Evolutionary conservation across 2,113 vertebrate species (phyloP).

Genomic region (Chionomys nivalis): DNA sequence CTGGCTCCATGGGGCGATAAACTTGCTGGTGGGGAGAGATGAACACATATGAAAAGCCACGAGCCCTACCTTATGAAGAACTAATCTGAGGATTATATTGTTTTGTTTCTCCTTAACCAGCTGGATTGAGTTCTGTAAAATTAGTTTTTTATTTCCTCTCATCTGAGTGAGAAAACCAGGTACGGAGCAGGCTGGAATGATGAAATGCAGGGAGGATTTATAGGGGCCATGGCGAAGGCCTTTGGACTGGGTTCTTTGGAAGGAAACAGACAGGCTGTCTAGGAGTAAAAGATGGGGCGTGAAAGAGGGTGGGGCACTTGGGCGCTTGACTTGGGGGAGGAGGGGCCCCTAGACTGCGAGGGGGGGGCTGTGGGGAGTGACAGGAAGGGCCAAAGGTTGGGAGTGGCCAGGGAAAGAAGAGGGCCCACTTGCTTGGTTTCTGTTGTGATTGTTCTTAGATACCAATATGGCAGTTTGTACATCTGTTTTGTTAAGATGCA

Average conservation of each 20-base stretch:
- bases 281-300: neutral
- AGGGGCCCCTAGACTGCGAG: neutral
- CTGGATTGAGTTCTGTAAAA: conserved; percentile 60
- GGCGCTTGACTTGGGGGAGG: neutral
- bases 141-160: conserved; percentile 58
- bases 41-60: conserved; percentile 20
- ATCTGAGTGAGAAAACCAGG: conserved; percentile 57
- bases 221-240: neutral
- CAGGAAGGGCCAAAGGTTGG: neutral
- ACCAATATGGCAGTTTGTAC: neutral
- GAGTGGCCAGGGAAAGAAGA: too few relatives aligned
- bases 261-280: conserved; percentile 2
- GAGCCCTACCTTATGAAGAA: conserved; percentile 43
- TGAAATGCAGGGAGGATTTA: conserved; percentile 56
- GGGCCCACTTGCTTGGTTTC: neutral
- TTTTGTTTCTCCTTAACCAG: conserved; percentile 61
- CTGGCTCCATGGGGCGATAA: conserved; percentile 54
- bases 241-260: neutral
- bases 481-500: neutral
- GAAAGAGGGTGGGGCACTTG: neutral
- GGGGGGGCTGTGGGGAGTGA: neutral
- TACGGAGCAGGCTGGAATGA: conserved; percentile 7
- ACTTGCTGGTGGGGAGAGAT: conserved; percentile 49
- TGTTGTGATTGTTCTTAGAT: neutral
- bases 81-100: conserved; percentile 27